Evolutionary conservation across 2,888 invertebrate species (phyloP), one percentile per base, ranked within the genome.

Genomic region (Steinernema hermaphroditum): DNA sequence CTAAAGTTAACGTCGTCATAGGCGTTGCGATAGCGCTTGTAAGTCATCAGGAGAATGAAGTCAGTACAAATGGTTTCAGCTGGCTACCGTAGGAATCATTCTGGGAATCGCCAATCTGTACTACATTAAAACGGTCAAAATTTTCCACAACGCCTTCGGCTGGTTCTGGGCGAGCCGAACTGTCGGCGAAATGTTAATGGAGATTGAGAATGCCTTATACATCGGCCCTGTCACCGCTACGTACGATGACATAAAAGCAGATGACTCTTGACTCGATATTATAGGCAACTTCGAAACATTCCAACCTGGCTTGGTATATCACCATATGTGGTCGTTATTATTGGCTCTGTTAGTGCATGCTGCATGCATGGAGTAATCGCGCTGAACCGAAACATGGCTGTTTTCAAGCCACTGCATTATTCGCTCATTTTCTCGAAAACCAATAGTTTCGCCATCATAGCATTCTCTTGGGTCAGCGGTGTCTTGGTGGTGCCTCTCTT

Each of bases 111-210:
- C 16, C 46, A 46, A 46, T 19, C 46, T 46, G 16, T 46, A 46
- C 46, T 46, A 12, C 22, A 46, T 46, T 4, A 19, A 16, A 46
- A 46, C 16, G 22, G n/a, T 46, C 9, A 46, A 46, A 16, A 46
- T 46, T n/a, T 46, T 46, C 46, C 46, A 46, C 46, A 9, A 16
- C 46, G 46, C 46, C n/a, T 46, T 46, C 46, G 46, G 46, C n/a
- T 46, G 46, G 46, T 46, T 46, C 22, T 46, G 46, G 46, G 46
- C 46, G n/a, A 46, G 46, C 16, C 46, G 46, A 9, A 46, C 46
- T 16, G 46, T 46, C 9, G 46, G 46, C 46, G 46, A 46, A 16
- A 46, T 46, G n/a, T 19, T 46, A 12, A 2, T 46, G n/a, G 46
- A 46, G n/a, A 16, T 16, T 2, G 22, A 9, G 16, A 16, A 46